Conservation (phyloP, 2,888 invertebrate species). For the Amphipoea oculea region DNA sequence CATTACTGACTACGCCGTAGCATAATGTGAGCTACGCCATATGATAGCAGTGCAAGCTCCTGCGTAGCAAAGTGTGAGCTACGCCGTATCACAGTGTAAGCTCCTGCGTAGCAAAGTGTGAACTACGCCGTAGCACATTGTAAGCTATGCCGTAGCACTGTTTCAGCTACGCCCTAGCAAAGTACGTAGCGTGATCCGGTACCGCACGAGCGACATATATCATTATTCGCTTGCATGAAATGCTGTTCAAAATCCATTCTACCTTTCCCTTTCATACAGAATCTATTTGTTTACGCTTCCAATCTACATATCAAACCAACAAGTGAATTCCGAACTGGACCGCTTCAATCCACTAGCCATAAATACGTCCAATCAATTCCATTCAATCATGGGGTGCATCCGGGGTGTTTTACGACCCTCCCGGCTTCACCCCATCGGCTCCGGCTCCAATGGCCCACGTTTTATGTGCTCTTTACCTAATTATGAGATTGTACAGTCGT, state of each 20-base stretch:
- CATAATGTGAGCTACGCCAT: neutral
- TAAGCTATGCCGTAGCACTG: neutral
- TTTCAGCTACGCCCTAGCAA: neutral
- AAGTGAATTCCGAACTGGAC: constrained; percentile 40
- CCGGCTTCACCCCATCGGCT: constrained; percentile 28
- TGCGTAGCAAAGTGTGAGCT: neutral
- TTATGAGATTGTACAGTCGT: constrained; percentile 52
- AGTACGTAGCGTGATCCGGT: neutral
- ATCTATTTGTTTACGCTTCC: neutral
- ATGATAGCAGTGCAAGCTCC: neutral
- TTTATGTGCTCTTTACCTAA: constrained; percentile 64
- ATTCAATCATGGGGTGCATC: constrained; percentile 56
- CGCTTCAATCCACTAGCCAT: constrained; percentile 52
- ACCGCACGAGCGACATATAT: too few relatives aligned
- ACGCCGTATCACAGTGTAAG: neutral
- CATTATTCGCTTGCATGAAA: neutral
- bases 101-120: neutral
- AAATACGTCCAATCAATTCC: constrained; percentile 61
- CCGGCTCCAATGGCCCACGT: constrained; percentile 43
- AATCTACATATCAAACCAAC: constrained; percentile 45
- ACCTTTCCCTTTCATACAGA: neutral
- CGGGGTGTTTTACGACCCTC: constrained; percentile 55
- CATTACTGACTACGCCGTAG: neutral
- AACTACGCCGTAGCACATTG: constrained; percentile 4
- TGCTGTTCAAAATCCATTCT: neutral